phyloP scores from a whole-genome alignment of 1,140 invertebrate genomes.

The Pseudachorutes palmiensis region DNA sequence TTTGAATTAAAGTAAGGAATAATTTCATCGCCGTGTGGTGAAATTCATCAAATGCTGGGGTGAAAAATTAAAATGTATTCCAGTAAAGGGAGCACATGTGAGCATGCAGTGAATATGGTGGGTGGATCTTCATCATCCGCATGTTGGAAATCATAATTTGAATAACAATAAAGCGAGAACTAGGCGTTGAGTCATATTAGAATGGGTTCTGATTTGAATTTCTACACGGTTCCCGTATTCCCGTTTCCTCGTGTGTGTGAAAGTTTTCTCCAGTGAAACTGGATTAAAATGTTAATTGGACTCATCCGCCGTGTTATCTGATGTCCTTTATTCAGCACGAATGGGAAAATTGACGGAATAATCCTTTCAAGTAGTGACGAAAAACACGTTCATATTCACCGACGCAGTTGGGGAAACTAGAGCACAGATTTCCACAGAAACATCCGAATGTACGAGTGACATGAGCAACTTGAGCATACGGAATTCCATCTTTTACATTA shows the following conservation, averaged over 20 bases:
- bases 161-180: background rate
- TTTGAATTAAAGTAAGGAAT: too few relatives aligned
- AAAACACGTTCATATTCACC: background rate
- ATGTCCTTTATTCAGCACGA: background rate
- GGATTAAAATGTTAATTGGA: conserved; percentile 14
- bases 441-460: too few relatives aligned
- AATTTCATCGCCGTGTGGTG: too few relatives aligned
- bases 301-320: background rate
- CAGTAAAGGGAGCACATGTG: too few relatives aligned
- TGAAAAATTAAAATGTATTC: too few relatives aligned
- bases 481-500: too few relatives aligned
- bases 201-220: background rate
- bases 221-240: background rate
- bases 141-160: conserved; percentile 7
- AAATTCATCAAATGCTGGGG: too few relatives aligned
- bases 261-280: background rate
- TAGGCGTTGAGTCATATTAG: too few relatives aligned
- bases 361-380: background rate
- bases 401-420: background rate
- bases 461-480: too few relatives aligned
- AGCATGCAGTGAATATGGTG: too few relatives aligned
- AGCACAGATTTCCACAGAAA: too few relatives aligned
- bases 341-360: conserved; percentile 11
- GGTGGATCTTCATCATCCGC: too few relatives aligned
- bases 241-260: background rate